These are phyloP conservation scores for Abramis brama DNA, from an alignment of 2,113 vertebrate genomes.

Conservation along the genomic window DNA sequence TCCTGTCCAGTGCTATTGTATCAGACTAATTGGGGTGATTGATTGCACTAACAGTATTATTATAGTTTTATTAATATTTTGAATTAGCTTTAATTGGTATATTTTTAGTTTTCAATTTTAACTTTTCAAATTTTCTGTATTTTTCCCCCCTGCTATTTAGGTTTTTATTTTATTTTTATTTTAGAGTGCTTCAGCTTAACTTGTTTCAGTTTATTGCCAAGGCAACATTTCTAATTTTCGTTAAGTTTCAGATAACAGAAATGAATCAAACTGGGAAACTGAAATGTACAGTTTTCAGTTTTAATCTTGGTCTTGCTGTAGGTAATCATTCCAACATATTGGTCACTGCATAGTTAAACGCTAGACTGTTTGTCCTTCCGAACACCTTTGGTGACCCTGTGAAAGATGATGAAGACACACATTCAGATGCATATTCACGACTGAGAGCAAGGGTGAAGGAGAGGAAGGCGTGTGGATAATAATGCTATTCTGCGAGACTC, in stretches of 20 bases:
- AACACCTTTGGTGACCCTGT: slow-evolving; percentile 27
- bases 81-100: too few relatives aligned
- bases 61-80: too few relatives aligned
- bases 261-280: too few relatives aligned
- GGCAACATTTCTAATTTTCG: too few relatives aligned
- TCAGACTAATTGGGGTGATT: not conserved
- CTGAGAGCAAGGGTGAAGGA: not conserved
- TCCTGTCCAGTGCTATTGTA: not conserved
- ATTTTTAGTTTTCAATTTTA: too few relatives aligned
- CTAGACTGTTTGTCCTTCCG: slow-evolving; percentile 21
- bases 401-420: slow-evolving; percentile 19
- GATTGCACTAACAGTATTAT: too few relatives aligned
- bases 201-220: too few relatives aligned
- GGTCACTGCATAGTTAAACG: not conserved
- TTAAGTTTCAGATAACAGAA: too few relatives aligned
- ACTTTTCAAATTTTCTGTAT: too few relatives aligned
- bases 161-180: too few relatives aligned
- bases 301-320: not conserved
- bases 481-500: slow-evolving; percentile 1
- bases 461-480: not conserved
- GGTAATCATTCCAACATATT: not conserved
- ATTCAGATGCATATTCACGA: slow-evolving; percentile 1
- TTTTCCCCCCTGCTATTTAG: too few relatives aligned
- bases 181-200: too few relatives aligned
- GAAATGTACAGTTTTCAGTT: not conserved